Percentiles rank a stretch among this genome's conserved stretches.
phyloP scores from a whole-genome alignment of 2,888 invertebrate genomes.

The Amphimallon solstitiale region DNA sequence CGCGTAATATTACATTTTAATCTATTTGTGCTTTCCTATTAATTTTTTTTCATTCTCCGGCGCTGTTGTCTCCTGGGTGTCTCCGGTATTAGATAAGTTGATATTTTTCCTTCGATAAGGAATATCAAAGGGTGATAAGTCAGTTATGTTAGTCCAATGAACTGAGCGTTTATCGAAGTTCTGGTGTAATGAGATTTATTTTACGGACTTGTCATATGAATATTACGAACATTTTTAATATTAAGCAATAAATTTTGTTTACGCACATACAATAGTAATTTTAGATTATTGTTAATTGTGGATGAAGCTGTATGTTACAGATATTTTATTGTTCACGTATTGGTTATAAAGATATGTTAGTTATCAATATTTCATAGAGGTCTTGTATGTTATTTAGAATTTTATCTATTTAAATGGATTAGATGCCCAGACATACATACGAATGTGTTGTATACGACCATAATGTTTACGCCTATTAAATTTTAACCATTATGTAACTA shows the following conservation, averaged over 20 bases:
- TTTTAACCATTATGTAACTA: too few species aligned
- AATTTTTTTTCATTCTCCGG: conserved; percentile 11
- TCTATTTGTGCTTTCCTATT: neutral
- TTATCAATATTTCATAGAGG: neutral
- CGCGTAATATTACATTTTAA: neutral
- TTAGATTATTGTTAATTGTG: conserved; percentile 28
- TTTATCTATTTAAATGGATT: too few species aligned
- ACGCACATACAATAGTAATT: conserved; percentile 29
- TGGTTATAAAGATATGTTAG: conserved; percentile 13
- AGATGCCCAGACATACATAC: neutral
- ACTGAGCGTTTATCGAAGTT: conserved; percentile 30
- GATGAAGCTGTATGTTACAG: neutral
- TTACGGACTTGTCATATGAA: conserved; percentile 22
- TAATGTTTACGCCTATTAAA: too few species aligned
- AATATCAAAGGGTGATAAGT: conserved; percentile 32
- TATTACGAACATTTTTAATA: conserved; percentile 18
- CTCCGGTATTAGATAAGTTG: conserved; percentile 32
- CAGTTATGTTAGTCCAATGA: conserved; percentile 31
- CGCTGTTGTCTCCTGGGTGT: conserved; percentile 15
- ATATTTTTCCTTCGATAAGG: conserved; percentile 31
- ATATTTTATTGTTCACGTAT: conserved; percentile 6
- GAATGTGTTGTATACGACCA: neutral
- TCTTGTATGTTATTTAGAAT: too few species aligned
- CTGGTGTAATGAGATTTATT: conserved; percentile 26
- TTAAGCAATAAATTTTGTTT: conserved; percentile 29